Conservation (phyloP, 92 coral and sea anemone genomes). For the Zoanthus solanderi region DNA sequence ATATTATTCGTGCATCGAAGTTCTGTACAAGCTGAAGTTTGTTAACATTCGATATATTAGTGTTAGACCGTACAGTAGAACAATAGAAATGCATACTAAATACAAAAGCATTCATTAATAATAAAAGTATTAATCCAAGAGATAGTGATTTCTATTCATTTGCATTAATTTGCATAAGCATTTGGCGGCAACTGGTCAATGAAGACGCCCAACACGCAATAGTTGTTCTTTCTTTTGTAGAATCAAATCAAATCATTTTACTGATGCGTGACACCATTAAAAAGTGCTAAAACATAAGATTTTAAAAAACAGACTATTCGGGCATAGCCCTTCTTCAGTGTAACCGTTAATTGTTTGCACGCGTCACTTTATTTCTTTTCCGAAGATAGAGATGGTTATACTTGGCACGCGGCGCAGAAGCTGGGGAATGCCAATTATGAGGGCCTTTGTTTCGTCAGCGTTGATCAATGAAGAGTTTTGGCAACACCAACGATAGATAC, state of each 20-base stretch:
- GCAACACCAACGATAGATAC: not conserved
- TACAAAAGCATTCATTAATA: not conserved
- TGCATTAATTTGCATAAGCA: slow-evolving; percentile 1
- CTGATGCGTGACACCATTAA: too few relatives aligned
- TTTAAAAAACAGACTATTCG: not conserved
- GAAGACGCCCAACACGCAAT: not conserved
- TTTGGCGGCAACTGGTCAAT: not conserved
- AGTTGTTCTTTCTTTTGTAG: not conserved
- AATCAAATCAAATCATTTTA: too few relatives aligned
- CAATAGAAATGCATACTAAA: not conserved
- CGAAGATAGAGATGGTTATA: not conserved
- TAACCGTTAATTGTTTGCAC: too few relatives aligned
- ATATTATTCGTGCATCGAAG: slow-evolving; percentile 17
- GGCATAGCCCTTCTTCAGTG: too few relatives aligned
- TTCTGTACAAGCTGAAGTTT: slow-evolving; percentile 42
- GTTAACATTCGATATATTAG: slow-evolving; percentile 12
- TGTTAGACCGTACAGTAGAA: not conserved
- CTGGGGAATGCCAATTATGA: not conserved
- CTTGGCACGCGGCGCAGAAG: not conserved
- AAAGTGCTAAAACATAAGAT: too few relatives aligned
- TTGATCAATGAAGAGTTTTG: not conserved
- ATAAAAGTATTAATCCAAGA: not conserved
- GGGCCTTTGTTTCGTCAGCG: not conserved
- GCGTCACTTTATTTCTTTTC: not conserved
- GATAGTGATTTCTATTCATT: not conserved